Percentiles rank a stretch among this genome's conserved stretches.
Conservation (phyloP, 2,888 invertebrate genomes). For the Eledona agricola region DNA sequence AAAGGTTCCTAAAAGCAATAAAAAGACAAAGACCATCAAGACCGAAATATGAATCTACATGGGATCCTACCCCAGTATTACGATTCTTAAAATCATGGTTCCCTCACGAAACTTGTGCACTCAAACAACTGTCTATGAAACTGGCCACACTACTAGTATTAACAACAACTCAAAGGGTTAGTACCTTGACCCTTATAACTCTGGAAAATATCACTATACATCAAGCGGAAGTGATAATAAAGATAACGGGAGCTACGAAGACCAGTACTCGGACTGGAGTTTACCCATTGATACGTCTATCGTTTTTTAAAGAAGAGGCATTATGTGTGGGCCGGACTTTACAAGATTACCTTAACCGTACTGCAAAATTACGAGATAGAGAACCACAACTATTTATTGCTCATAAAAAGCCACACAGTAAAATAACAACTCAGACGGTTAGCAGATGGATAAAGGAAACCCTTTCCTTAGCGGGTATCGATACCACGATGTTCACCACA, state of each 20-base stretch:
- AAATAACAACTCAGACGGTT: conserved; percentile 35
- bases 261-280: no score
- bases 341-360: background rate
- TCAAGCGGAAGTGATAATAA: no score
- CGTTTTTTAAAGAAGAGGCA: no score
- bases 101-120: no score
- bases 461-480: conserved; percentile 35
- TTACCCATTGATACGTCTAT: no score
- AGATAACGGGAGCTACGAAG: no score
- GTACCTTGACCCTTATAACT: no score
- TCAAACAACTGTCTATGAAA: no score
- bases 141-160: no score
- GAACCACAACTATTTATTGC: conserved; percentile 22
- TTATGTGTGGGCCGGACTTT: no score
- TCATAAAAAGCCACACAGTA: conserved; percentile 5
- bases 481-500: conserved; percentile 23
- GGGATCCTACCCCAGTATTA: conserved; percentile 46
- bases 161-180: no score
- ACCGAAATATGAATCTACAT: conserved; percentile 45
- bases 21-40: conserved; percentile 39
- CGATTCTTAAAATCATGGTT: conserved; percentile 31
- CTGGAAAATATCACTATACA: no score
- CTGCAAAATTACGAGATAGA: conserved; percentile 2
- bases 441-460: conserved; percentile 42
- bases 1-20: conserved; percentile 45